Conservation (phyloP, 2,113 vertebrate species). For the Setophaga kirtlandii region DNA sequence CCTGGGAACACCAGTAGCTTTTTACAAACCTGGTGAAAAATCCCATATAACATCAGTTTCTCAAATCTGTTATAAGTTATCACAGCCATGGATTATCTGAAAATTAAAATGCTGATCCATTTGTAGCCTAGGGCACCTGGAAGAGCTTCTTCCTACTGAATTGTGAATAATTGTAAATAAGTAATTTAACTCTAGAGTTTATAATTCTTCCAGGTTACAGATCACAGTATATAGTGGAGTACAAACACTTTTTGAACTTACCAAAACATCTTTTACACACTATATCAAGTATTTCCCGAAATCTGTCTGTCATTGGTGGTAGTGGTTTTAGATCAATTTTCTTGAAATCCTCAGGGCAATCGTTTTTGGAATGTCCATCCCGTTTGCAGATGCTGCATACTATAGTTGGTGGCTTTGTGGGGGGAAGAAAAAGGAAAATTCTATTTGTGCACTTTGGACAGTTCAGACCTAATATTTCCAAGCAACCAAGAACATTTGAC, state of each 20-base stretch:
- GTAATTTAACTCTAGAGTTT: background rate
- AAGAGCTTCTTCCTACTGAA: background rate
- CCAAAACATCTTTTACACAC: conserved; percentile 93
- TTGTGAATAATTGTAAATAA: background rate
- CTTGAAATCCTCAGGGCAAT: conserved; percentile 98
- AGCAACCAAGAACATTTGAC: background rate
- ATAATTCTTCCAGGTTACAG: background rate
- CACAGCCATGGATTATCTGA: background rate
- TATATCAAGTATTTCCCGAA: conserved; percentile 91
- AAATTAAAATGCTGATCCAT: background rate
- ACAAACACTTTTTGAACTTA: conserved; percentile 62
- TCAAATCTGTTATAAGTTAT: background rate
- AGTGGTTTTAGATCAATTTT: conserved; percentile 95
- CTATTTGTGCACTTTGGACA: background rate
- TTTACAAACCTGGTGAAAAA: background rate
- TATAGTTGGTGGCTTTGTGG: conserved; percentile 88
- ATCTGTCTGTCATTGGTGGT: conserved; percentile 89
- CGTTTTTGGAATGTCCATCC: conserved; percentile 95
- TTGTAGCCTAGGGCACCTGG: background rate
- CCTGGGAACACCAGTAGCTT: background rate
- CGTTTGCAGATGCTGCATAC: conserved; percentile 99
- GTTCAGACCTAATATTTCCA: background rate
- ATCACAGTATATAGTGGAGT: background rate
- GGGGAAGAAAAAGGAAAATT: background rate
- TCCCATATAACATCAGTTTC: background rate